Percentiles rank a stretch among this genome's conserved stretches.
These are phyloP conservation scores for Sitta carolinensis DNA, from an alignment of 2,797 vertebrate species.

Conservation along the genomic window DNA sequence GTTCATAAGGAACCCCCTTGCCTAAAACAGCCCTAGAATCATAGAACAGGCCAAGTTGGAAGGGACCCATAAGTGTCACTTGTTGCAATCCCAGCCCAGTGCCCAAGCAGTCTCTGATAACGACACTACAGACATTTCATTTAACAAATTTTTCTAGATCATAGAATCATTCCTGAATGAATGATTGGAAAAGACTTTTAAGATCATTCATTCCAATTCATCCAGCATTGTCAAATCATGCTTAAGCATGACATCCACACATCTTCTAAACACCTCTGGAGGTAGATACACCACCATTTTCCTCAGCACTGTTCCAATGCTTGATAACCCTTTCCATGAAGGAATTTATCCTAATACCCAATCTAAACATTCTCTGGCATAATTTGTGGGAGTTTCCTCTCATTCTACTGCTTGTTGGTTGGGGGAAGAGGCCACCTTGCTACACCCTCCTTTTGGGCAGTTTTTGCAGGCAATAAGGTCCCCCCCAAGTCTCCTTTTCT, in stretches of 20 bases:
- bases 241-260: not conserved
- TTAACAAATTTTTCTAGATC: not conserved
- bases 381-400: not conserved
- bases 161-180: not conserved
- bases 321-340: fast-evolving
- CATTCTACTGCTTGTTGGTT: not conserved
- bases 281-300: not conserved
- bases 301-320: not conserved
- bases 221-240: not conserved
- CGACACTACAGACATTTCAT: not conserved
- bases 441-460: not conserved
- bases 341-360: not conserved
- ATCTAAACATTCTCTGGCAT: not conserved
- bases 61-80: not conserved
- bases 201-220: not conserved
- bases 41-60: not conserved
- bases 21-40: not conserved
- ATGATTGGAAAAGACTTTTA: not conserved
- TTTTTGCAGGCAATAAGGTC: not conserved
- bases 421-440: not conserved
- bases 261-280: not conserved
- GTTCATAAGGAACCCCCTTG: not conserved
- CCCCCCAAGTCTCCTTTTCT: not conserved
- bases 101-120: not conserved
- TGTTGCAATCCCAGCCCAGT: not conserved